These are phyloP conservation scores for Aphelenchoides besseyi DNA, from an alignment of 1,140 invertebrate genomes.

Conservation along the genomic window DNA sequence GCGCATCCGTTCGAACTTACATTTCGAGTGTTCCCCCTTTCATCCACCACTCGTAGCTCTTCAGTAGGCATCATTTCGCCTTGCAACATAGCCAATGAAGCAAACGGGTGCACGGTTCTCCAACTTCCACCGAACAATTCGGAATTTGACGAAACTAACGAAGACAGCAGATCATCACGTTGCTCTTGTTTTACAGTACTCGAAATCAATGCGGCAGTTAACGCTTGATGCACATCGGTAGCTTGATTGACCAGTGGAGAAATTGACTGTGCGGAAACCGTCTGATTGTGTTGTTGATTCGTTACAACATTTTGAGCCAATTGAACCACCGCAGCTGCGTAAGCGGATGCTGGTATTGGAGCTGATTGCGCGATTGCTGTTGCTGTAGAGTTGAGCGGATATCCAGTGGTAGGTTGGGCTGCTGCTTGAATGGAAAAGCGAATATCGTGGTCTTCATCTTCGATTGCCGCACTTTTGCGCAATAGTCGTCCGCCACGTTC, in stretches of 20 bases:
- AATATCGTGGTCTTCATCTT: conserved; percentile 26
- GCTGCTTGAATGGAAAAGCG: conserved; percentile 8
- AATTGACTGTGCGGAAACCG: not conserved
- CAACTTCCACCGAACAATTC: conserved; percentile 4
- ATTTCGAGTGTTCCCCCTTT: not conserved
- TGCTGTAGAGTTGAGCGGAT: not conserved
- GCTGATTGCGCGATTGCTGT: too few species aligned
- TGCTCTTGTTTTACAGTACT: conserved; percentile 15
- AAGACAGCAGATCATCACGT: conserved; percentile 9
- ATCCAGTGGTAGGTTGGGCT: conserved; percentile 14
- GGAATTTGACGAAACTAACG: conserved; percentile 7
- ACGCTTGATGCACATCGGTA: not conserved
- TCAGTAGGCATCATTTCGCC: not conserved
- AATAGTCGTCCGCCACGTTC: conserved; percentile 29
- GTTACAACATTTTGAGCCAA: not conserved
- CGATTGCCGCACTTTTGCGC: conserved; percentile 35
- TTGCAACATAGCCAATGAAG: not conserved
- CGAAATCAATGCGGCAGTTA: conserved; percentile 6
- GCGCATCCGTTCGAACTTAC: not conserved
- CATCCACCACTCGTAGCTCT: not conserved
- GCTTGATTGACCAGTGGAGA: not conserved
- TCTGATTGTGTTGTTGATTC: not conserved
- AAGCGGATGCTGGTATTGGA: not conserved
- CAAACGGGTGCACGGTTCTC: not conserved
- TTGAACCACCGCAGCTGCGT: not conserved